Conservation (phyloP, 2,888 invertebrate species). For the Notodonta ziczac region DNA sequence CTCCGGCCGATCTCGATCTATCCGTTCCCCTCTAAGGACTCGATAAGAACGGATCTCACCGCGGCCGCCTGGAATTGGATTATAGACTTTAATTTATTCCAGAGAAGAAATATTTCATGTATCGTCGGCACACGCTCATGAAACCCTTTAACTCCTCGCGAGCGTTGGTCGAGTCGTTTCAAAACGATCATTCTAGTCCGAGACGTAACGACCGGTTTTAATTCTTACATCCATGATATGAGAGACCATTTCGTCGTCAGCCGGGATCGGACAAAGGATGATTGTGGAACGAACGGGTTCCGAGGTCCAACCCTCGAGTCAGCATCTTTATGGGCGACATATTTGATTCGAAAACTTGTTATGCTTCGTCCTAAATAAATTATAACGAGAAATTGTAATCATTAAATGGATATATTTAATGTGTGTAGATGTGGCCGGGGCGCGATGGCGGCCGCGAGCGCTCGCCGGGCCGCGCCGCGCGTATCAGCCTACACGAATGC, state of each 20-base stretch:
- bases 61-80: constrained; percentile 67
- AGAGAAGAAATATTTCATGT: constrained; percentile 83
- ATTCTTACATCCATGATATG: constrained; percentile 78
- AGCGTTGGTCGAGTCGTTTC: constrained; percentile 63
- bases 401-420: constrained; percentile 83
- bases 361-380: constrained; percentile 84
- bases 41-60: constrained; percentile 67
- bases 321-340: constrained; percentile 85
- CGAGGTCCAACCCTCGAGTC: constrained; percentile 78
- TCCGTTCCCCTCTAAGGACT: constrained; percentile 76
- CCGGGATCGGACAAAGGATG: constrained; percentile 68
- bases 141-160: constrained; percentile 76
- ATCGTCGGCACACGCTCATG: constrained; percentile 67
- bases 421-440: constrained; percentile 66
- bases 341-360: constrained; percentile 85
- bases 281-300: constrained; percentile 75
- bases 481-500: constrained; percentile 80
- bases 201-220: constrained; percentile 78
- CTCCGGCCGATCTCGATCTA: constrained; percentile 79
- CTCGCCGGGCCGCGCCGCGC: constrained; percentile 40
- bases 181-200: constrained; percentile 76
- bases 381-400: constrained; percentile 84
- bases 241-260: constrained; percentile 72
- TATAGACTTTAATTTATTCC: constrained; percentile 83
- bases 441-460: constrained; percentile 48